Percentiles rank a stretch among this genome's conserved stretches.
phyloP scores from a whole-genome alignment of 2,888 invertebrate species.

The Drosophila putrida region DNA sequence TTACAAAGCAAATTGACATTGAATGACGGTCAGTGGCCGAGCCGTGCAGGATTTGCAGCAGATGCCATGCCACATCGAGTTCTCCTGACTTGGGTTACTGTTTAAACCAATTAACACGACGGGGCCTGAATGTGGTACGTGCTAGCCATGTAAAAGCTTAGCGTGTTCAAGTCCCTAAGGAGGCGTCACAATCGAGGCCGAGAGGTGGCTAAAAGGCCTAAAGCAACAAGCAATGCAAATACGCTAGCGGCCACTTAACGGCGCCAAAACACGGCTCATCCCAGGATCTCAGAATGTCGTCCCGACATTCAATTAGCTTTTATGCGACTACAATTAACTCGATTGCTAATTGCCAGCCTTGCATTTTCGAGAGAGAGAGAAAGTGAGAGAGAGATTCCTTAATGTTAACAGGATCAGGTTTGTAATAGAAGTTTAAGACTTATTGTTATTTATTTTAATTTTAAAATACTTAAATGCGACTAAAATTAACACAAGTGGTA shows the following conservation, averaged over 20 bases:
- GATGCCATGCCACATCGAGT: slow-evolving; percentile 27
- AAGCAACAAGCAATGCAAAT: slow-evolving; percentile 66
- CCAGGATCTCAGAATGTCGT: slow-evolving; percentile 1
- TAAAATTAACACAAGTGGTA: slow-evolving; percentile 44
- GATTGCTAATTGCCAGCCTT: slow-evolving; percentile 40
- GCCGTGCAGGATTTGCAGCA: slow-evolving; percentile 59
- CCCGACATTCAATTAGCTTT: slow-evolving; percentile 53
- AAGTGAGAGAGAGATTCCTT: not conserved
- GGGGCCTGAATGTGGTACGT: slow-evolving; percentile 24
- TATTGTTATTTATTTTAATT: slow-evolving; percentile 11
- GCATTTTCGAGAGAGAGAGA: slow-evolving; percentile 18
- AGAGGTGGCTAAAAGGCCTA: slow-evolving; percentile 38
- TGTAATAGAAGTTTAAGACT: too few species aligned
- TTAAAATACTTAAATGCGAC: too few species aligned
- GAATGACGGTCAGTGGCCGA: slow-evolving; percentile 40
- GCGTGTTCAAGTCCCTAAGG: slow-evolving; percentile 53
- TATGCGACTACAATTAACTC: slow-evolving; percentile 47
- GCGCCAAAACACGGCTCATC: slow-evolving; percentile 45
- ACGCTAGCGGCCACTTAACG: slow-evolving; percentile 65
- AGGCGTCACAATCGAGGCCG: slow-evolving; percentile 14
- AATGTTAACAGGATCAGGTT: not conserved
- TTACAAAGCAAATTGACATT: slow-evolving; percentile 79
- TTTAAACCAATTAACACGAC: slow-evolving; percentile 79
- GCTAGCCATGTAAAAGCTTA: slow-evolving; percentile 28
- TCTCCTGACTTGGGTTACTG: slow-evolving; percentile 64